A percentile compares a stretch with the other conserved stretches of the same genome.
These are phyloP conservation scores for Myripristis murdjan DNA, from an alignment of 2,797 vertebrate genomes.

Conservation along the genomic window DNA sequence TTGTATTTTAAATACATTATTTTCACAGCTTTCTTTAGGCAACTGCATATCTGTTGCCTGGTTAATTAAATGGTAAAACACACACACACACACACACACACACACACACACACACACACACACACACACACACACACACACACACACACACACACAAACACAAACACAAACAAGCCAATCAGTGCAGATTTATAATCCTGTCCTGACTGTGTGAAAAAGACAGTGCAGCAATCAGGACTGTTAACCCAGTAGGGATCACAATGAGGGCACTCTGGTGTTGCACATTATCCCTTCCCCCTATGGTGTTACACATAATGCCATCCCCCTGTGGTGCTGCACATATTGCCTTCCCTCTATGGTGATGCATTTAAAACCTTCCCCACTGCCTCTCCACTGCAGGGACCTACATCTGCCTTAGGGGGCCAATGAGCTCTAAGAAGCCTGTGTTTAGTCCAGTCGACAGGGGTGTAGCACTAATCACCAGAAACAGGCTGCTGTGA, in stretches of 20 bases:
- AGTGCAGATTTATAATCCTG: slow-evolving; percentile 47
- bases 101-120: background rate
- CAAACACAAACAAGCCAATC: slow-evolving; percentile 44
- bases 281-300: slow-evolving; percentile 41
- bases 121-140: slow-evolving; percentile 10
- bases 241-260: slow-evolving; percentile 54
- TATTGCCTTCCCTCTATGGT: slow-evolving; percentile 52
- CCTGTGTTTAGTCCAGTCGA: slow-evolving; percentile 62
- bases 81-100: no score
- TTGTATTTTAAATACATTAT: no score
- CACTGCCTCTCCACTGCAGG: slow-evolving; percentile 54
- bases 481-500: slow-evolving; percentile 65
- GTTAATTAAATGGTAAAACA: no score
- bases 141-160: background rate
- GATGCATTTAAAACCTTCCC: slow-evolving; percentile 54
- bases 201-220: slow-evolving; percentile 24
- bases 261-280: slow-evolving; percentile 55
- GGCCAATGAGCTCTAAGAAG: slow-evolving; percentile 59
- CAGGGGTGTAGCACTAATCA: slow-evolving; percentile 74
- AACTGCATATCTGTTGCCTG: no score
- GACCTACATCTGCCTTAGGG: slow-evolving; percentile 57
- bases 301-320: slow-evolving; percentile 53
- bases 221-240: slow-evolving; percentile 18
- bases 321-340: slow-evolving; percentile 43
- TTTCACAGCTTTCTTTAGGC: no score